Base-by-base conservation (phyloP, 2,113 vertebrate species). In the Emydocephalus ijimae region DNA sequence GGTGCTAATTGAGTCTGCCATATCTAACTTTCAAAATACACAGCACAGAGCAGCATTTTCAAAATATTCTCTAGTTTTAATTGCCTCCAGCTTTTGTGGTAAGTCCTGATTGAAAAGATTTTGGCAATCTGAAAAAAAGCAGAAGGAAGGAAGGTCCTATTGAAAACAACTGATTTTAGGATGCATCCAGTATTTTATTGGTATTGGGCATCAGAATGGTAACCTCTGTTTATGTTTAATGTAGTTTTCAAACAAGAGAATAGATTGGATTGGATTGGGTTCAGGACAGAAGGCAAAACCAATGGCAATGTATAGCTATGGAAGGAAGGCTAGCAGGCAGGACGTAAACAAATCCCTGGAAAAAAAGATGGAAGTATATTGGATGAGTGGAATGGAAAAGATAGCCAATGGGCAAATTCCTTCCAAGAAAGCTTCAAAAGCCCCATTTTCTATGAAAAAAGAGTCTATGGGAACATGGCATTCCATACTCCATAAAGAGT, bases 1-100 rank as follows among this genome's bases (percentile, higher is more conserved):
- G 93, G 96, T 96, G 93, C 34, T 94, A 96, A 97, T 96, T 96
- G 94, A 96, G 91, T 91, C 90, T 94, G 94, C 94, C 94, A 94
- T 96, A 95, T 87, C 57, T 94, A 93, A 94, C 91, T 86, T 56
- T 92, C 93, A 94, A 95, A 94, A 93, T 9, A 88, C 50, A 86
- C 48, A 86, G 55, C 88, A 0, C 39, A 90, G 57, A 61, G 26
- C 50, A 92, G 54, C 90, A 29, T 90, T 94, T 94, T 95, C 93
- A 92, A 85, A 94, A 93, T 94, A 55, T 52, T 93, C 26, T 29
- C 12, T 59, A 88, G 61, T 59, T 18, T 92, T 92, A 94, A 95
- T 95, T 92, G 94, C 91, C 61, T n/a, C 59, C 56, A 92, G 48
- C 21, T 56, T 12, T 92, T 59, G 88, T 85, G 87, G 50, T 87